Conservation (phyloP, 2,888 invertebrate species). For the Ptilodon capucinus region DNA sequence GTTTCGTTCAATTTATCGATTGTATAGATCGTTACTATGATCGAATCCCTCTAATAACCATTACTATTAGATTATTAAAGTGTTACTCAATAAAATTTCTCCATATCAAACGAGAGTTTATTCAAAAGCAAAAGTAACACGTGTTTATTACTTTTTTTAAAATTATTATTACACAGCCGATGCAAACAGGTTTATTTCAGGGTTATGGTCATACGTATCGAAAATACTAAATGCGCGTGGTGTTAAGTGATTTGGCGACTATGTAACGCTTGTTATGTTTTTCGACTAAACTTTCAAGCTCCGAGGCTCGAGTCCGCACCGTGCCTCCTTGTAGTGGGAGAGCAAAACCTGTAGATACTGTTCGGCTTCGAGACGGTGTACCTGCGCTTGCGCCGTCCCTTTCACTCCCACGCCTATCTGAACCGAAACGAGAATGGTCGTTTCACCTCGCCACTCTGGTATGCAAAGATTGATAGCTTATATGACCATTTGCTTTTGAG, state of each 20-base stretch:
- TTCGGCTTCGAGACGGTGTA: constrained; percentile 74
- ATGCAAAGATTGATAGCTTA: constrained; percentile 83
- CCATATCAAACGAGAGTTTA: constrained; percentile 19
- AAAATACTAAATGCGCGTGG: constrained; percentile 17
- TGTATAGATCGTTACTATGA: constrained; percentile 39
- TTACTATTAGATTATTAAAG: constrained; percentile 3
- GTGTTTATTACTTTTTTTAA: constrained; percentile 18
- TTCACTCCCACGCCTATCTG: constrained; percentile 55
- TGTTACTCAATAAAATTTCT: constrained; percentile 2
- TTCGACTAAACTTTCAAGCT: constrained; percentile 75
- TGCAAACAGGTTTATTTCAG: constrained; percentile 28
- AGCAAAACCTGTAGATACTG: constrained; percentile 82
- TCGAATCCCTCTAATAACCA: constrained; percentile 10
- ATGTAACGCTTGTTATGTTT: constrained; percentile 62
- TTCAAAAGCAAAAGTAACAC: constrained; percentile 30
- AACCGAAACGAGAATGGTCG: constrained; percentile 55
- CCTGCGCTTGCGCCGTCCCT: constrained; percentile 71
- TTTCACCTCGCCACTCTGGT: constrained; percentile 79
- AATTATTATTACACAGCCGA: constrained; percentile 21
- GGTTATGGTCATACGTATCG: constrained; percentile 23
- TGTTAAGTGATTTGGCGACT: constrained; percentile 42
- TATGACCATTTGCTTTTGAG: constrained; percentile 82
- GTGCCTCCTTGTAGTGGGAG: constrained; percentile 79
- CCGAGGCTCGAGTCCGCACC: constrained; percentile 72
- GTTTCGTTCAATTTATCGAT: constrained; percentile 60